Evolutionary conservation across 2,113 vertebrate genomes (phyloP).

Genomic region (Pterocles orientalis): DNA sequence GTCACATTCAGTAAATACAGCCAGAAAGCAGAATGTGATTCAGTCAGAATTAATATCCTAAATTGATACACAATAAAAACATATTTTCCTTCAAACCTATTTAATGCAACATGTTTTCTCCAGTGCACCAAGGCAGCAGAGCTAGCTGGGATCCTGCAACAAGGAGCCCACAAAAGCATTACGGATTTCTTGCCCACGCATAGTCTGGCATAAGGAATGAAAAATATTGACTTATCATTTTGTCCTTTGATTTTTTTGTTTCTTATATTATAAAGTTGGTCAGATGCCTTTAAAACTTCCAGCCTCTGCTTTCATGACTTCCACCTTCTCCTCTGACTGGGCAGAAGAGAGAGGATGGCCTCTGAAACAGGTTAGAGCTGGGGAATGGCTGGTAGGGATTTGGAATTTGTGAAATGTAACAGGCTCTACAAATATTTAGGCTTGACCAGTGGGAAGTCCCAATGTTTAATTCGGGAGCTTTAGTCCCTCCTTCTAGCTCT

Average conservation of each 20-base stretch:
- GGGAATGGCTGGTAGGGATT: not conserved
- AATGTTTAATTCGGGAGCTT: not conserved
- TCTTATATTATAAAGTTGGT: not conserved
- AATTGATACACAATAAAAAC: not conserved
- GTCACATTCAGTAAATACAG: slow-evolving; percentile 1
- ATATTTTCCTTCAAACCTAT: not conserved
- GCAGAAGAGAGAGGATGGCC: not conserved
- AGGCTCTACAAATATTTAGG: not conserved
- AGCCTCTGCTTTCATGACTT: not conserved
- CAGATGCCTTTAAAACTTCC: not conserved
- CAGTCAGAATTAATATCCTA: slow-evolving; percentile 9
- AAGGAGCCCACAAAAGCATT: not conserved
- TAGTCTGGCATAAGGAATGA: not conserved
- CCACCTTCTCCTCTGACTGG: not conserved
- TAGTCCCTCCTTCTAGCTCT: not conserved
- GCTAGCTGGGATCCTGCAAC: not conserved
- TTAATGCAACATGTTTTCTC: not conserved
- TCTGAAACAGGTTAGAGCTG: not conserved
- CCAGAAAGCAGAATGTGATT: not conserved
- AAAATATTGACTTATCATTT: not conserved
- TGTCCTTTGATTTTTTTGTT: not conserved
- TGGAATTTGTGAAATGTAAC: accelerated
- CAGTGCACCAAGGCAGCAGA: not conserved
- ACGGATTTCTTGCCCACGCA: accelerated
- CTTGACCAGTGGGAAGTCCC: not conserved